phyloP scores from a whole-genome alignment of 1,140 invertebrate species.

The Apis laboriosa region DNA sequence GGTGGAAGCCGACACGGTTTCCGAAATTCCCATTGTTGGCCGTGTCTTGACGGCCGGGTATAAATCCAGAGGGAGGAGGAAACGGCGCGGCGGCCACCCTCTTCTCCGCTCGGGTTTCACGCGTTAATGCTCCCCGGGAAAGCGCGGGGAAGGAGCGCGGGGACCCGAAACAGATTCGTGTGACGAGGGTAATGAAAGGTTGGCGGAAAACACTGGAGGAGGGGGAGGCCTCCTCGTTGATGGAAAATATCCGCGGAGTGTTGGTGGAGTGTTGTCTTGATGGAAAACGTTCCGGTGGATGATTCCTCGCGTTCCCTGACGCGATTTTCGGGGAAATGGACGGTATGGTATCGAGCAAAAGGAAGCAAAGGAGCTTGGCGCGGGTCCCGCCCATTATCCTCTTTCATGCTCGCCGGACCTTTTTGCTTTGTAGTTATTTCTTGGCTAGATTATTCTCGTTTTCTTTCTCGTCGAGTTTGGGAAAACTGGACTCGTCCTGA shows the following conservation, averaged over 20 bases:
- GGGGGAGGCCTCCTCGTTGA: constrained; percentile 14
- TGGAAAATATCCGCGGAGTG: constrained; percentile 7
- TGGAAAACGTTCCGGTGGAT: constrained; percentile 10
- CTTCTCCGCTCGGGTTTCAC: constrained; percentile 32
- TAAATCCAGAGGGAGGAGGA: constrained; percentile 26
- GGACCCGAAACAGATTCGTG: constrained; percentile 56
- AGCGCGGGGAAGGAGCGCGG: constrained; percentile 25
- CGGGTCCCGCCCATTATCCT: background rate
- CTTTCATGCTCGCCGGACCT: background rate
- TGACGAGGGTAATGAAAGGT: constrained; percentile 55
- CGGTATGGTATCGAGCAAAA: background rate
- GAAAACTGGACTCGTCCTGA: background rate
- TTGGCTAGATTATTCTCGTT: background rate
- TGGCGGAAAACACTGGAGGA: constrained; percentile 36
- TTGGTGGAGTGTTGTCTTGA: background rate
- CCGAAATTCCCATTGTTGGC: constrained; percentile 48
- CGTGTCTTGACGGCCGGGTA: constrained; percentile 31
- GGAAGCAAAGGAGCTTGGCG: too few species aligned
- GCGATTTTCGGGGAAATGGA: background rate
- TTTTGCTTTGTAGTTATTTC: background rate
- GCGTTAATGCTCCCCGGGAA: constrained; percentile 56
- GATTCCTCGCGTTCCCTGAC: background rate
- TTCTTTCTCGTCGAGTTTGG: background rate
- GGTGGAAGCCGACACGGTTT: background rate
- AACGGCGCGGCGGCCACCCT: background rate